These are phyloP conservation scores for Ephialtes manifestator DNA, from an alignment of 2,888 invertebrate genomes.

Conservation along the genomic window DNA sequence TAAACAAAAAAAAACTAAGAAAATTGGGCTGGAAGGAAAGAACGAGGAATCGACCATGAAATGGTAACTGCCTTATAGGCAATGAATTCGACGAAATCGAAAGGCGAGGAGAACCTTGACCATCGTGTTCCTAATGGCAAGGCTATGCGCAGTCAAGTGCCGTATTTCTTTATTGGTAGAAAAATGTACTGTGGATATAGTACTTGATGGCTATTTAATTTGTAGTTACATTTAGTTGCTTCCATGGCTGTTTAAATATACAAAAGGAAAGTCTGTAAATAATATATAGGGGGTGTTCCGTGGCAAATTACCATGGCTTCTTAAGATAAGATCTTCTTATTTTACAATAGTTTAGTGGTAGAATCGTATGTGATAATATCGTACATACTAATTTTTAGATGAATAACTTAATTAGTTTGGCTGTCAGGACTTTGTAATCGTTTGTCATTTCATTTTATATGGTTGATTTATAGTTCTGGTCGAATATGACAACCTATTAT, in stretches of 20 bases:
- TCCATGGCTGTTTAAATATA: background rate
- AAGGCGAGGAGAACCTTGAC: slow-evolving; percentile 12
- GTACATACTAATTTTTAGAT: too few relatives aligned
- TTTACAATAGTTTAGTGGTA: background rate
- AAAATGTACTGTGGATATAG: background rate
- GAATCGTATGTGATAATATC: too few relatives aligned
- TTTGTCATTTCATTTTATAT: too few relatives aligned
- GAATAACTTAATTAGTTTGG: too few relatives aligned
- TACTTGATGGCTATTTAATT: slow-evolving; percentile 17
- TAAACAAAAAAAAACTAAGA: background rate
- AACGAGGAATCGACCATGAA: slow-evolving; percentile 4
- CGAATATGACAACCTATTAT: too few relatives aligned
- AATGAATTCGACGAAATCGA: slow-evolving; percentile 21
- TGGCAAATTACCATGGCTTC: background rate
- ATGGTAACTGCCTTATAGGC: background rate
- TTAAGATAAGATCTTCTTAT: background rate
- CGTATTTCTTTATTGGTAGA: background rate
- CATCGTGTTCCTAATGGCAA: background rate
- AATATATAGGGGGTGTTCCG: background rate
- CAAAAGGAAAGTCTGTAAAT: slow-evolving; percentile 2
- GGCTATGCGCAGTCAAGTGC: background rate
- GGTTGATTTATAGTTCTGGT: too few relatives aligned
- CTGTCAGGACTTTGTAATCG: too few relatives aligned
- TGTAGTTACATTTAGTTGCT: background rate
- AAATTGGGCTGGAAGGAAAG: background rate